Base-by-base conservation (phyloP, 2,797 vertebrate species). In the Cheirogaleus major region DNA sequence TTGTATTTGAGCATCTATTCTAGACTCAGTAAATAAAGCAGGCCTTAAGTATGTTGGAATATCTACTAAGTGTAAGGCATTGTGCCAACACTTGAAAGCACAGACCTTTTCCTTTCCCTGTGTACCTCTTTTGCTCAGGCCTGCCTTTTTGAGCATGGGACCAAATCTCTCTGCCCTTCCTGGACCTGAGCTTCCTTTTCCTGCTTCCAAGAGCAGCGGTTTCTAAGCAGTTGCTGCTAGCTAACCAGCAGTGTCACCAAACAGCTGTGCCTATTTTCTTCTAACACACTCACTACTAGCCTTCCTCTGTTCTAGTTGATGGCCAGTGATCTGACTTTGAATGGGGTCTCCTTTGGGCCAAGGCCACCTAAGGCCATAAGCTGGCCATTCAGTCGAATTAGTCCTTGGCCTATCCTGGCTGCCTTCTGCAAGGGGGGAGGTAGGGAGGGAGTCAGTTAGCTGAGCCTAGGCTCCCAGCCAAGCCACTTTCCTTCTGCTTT, bases 401-500 rank as follows among this genome's bases (percentile, higher is more conserved):
- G 91, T 82, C 79, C 78, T 92, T 89, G 79, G 82, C 95, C 85
- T 95, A 23, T 88, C 43, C 59, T 95, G 93, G 67, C 92, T 69
- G 61, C 95, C 91, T 92, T 90, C 82, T 87, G 61, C 55, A 63
- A 67, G 57, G 52, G 43, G 79, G 87, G 93, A 96, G 86, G 65
- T 35, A 61, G 67, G 55, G 69, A 38, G 35, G 43, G 89, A 89
- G 91, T 67, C 76, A 12, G 79, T 79, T 35, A 78, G 79, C 89
- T 89, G 88, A 95, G 61, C 69, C 85, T 63, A 41, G 96, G 86
- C 91, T 84, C 87, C 41, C 50, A 61, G 92, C 96, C 97, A 98
- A 90, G 76, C 25, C 81, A 65, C 45, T 90, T 91, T 83, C 81
- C 52, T 80, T 80, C 38, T 89, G 70, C 95, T 94, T 65, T 55